Percentiles rank a stretch among this genome's conserved stretches.
Conservation (phyloP, 2,888 invertebrate species). For the Drosophila ochracea region DNA sequence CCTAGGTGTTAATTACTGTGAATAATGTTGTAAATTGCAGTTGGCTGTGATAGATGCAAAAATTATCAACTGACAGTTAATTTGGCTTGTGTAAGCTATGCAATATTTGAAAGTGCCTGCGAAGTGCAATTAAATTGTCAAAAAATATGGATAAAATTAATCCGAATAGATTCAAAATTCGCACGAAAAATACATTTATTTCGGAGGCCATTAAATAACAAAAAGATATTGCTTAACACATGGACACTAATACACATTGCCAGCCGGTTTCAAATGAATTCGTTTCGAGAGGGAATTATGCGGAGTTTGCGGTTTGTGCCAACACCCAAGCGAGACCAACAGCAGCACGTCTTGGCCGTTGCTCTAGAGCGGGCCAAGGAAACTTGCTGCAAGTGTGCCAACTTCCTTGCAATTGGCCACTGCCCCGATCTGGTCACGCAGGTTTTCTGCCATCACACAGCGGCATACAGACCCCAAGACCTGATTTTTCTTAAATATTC, state of each 20-base stretch:
- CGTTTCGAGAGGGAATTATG: constrained; percentile 39
- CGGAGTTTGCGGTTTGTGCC: constrained; percentile 38
- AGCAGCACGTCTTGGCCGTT: constrained; percentile 23
- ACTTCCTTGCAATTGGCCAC: constrained; percentile 66
- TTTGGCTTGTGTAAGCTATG: constrained; percentile 5
- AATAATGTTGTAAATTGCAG: constrained; percentile 18
- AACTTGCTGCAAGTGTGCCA: constrained; percentile 72
- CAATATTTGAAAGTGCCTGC: constrained; percentile 25
- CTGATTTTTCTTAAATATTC: constrained; percentile 50
- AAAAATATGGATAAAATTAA: constrained; percentile 23
- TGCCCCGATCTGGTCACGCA: constrained; percentile 56
- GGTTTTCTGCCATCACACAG: constrained; percentile 35
- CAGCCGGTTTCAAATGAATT: constrained; percentile 50
- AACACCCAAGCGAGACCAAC: constrained; percentile 55
- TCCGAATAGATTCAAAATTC: constrained; percentile 19
- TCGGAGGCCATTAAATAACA: constrained; percentile 66
- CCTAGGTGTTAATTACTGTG: constrained; percentile 54
- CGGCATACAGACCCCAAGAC: constrained; percentile 70
- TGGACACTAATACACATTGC: constrained; percentile 22
- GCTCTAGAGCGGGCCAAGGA: constrained; percentile 47
- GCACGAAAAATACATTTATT: constrained; percentile 17
- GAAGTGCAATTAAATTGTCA: constrained; percentile 35
- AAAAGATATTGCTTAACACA: constrained; percentile 51
- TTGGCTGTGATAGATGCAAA: constrained; percentile 11
- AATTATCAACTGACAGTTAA: constrained; percentile 5